phyloP scores from a whole-genome alignment of 53 echinoderm and acorn worm species.

The Antedon mediterranea region DNA sequence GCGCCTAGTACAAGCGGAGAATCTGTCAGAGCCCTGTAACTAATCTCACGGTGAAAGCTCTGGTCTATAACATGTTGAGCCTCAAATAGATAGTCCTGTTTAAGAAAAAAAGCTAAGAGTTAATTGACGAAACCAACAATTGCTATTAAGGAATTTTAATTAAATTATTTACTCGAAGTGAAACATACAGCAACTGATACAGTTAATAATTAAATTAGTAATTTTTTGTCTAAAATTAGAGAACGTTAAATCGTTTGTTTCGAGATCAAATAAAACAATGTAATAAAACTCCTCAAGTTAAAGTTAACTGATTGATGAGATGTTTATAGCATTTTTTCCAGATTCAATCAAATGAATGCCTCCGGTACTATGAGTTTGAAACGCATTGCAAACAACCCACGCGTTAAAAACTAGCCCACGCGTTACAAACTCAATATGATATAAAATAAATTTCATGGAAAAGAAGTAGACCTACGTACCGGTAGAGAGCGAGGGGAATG shows the following conservation, averaged over 20 bases:
- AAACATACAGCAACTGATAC: not conserved
- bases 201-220: not conserved
- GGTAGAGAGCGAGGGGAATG: not conserved
- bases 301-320: no score
- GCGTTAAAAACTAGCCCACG: no score
- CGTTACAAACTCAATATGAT: no score
- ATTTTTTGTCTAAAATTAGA: not conserved
- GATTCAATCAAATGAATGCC: no score
- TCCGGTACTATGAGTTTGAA: no score
- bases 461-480: not conserved
- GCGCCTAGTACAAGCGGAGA: not conserved
- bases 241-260: no score
- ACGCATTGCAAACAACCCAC: no score
- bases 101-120: not conserved
- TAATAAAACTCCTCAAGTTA: no score
- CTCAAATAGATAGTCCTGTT: not conserved
- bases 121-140: not conserved
- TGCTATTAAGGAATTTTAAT: not conserved
- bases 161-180: not conserved
- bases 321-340: no score
- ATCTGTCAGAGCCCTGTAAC: not conserved
- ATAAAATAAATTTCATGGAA: no score
- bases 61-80: not conserved
- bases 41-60: not conserved
- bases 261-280: no score